Evolutionary conservation across 2,888 invertebrate genomes (phyloP), one percentile per base, ranked within the genome.

Genomic region (Cephus nigrinus): DNA sequence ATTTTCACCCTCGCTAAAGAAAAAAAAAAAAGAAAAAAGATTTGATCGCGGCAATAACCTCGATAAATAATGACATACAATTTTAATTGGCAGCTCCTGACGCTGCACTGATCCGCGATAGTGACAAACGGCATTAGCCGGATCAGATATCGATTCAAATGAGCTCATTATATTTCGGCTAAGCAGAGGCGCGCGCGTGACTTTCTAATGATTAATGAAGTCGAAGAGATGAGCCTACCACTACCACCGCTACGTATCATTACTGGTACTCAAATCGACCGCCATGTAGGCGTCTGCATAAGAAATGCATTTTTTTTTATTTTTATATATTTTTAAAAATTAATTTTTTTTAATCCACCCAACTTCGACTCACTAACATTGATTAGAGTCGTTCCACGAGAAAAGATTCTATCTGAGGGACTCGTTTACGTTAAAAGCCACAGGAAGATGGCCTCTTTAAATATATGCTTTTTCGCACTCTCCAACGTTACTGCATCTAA

Each of bases 141-240:
- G 81, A 89, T 88, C 88, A 86, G 89, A 88, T 88, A 89, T 87
- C 85, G 85, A 88, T 88, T 89, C 88, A 86, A 88, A 88, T 87
- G 88, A 88, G 86, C 87, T 89, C 87, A 87, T 88, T 88, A 88
- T 88, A 88, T 87, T 88, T 87, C 77, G 86, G 86, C 83, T 80
- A 83, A 81, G 83, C 81, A 82, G 82, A 84, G 82, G 82, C 83
- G 82, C 82, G 82, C 82, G 83, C 81, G 73, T 79, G 80, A 82
- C 82, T 83, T 81, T 83, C 82, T 81, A 82, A 83, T 82, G 84
- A 84, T 84, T 84, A 84, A 84, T 85, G 82, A 82, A 81, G 78
- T 78, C 80, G 79, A 80, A 75, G 30, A 76, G 55, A 55, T 55
- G 55, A 55, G 55, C 9, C 55, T 55, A 55, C 55, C 23, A 55